Evolutionary conservation across 2,888 invertebrate genomes (phyloP).

Genomic region (Coleophora deauratella): DNA sequence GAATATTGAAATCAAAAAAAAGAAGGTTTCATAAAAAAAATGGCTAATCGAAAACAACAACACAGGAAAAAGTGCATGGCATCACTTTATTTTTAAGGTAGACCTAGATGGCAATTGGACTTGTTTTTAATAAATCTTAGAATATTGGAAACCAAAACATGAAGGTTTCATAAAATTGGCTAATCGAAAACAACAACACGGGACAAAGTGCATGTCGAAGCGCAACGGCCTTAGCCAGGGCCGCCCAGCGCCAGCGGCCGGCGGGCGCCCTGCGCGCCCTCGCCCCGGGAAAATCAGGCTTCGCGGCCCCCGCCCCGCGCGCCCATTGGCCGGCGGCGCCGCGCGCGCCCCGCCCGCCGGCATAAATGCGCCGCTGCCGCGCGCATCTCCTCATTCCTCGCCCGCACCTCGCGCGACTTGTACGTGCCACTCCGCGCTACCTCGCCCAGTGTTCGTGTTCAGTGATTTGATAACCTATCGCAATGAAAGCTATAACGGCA

Average conservation of each 20-base stretch:
- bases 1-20: too few relatives aligned
- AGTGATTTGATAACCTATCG: conserved; percentile 41
- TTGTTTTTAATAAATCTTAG: too few relatives aligned
- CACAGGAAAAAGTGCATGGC: too few relatives aligned
- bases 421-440: conserved; percentile 38
- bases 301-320: conserved; percentile 65
- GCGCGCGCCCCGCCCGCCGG: conserved; percentile 64
- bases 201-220: conserved; percentile 69
- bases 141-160: too few relatives aligned
- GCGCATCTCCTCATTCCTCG: conserved; percentile 70
- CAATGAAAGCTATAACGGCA: conserved; percentile 85
- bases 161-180: too few relatives aligned
- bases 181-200: conserved; percentile 9
- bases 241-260: conserved; percentile 39
- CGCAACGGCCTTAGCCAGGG: conserved; percentile 70
- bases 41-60: too few relatives aligned
- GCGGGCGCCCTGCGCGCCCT: conserved; percentile 56
- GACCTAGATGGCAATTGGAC: too few relatives aligned
- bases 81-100: too few relatives aligned
- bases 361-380: conserved; percentile 55
- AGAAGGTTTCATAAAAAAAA: too few relatives aligned
- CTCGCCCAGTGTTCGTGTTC: conserved; percentile 63
- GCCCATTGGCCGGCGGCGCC: conserved; percentile 54
- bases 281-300: conserved; percentile 71
- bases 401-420: conserved; percentile 40